phyloP scores from a whole-genome alignment of 2,113 vertebrate species.

The Gallinago jamesoni region DNA sequence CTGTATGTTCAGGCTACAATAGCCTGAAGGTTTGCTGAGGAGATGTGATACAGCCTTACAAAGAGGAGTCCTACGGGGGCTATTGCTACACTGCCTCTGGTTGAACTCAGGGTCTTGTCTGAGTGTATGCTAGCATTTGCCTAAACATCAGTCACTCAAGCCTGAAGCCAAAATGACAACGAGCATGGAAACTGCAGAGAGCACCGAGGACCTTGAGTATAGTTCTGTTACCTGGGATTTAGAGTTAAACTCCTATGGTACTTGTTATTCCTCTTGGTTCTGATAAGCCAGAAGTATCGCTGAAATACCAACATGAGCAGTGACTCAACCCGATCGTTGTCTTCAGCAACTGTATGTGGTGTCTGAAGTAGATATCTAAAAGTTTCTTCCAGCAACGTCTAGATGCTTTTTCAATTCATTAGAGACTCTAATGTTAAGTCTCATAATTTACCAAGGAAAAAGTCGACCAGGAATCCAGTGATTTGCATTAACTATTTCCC shows the following conservation, averaged over 20 bases:
- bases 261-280: background rate
- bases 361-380: background rate
- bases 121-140: background rate
- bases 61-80: background rate
- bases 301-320: background rate
- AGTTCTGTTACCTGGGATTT: background rate
- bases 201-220: background rate
- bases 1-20: background rate
- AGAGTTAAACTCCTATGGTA: background rate
- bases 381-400: background rate
- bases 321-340: background rate
- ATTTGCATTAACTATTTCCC: background rate
- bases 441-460: background rate
- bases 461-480: background rate
- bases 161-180: background rate
- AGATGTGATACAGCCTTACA: background rate
- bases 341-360: background rate
- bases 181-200: background rate
- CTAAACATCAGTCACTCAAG: background rate
- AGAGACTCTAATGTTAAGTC: background rate
- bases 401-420: background rate
- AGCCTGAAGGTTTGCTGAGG: background rate
- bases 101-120: background rate
- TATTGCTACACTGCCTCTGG: background rate
- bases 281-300: background rate